A percentile compares a stretch with the other conserved stretches of the same genome.
Conservation (phyloP, 1,140 invertebrate species). For the Arctopsyche grandis region DNA sequence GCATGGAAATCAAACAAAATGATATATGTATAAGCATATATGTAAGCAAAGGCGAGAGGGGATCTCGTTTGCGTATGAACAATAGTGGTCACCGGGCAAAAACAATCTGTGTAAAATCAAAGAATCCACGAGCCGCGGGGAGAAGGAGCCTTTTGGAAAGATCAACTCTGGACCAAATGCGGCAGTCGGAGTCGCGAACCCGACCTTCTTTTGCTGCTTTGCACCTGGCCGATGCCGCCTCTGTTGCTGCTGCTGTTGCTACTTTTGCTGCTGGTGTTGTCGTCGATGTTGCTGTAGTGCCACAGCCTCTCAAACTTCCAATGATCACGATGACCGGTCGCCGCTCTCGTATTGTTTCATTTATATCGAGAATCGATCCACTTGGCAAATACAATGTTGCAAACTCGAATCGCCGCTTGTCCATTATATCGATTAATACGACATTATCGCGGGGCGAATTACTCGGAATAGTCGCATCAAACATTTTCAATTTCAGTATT, state of each 20-base stretch:
- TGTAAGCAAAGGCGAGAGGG: no score
- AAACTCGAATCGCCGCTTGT: no score
- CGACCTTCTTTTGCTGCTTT: constrained; percentile 23
- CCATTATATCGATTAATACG: no score
- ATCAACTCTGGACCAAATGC: not conserved
- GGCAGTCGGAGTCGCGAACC: constrained; percentile 24
- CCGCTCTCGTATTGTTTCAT: no score
- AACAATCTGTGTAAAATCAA: constrained; percentile 6
- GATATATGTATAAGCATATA: no score
- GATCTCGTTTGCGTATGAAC: not conserved
- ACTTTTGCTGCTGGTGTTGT: not conserved
- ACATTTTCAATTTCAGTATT: no score
- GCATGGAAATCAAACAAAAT: no score
- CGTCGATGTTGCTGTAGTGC: not conserved
- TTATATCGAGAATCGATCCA: no score
- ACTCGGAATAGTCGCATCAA: no score
- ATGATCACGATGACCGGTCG: no score
- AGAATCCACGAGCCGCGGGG: not conserved
- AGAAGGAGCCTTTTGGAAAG: constrained; percentile 7
- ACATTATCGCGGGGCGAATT: no score
- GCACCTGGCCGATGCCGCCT: constrained; percentile 20
- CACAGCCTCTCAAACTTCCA: not conserved
- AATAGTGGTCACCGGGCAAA: not conserved
- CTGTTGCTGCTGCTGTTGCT: not conserved
- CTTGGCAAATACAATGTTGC: no score